Evolutionary conservation across 1,140 invertebrate genomes (phyloP).

Genomic region (Heliconius hermathena): DNA sequence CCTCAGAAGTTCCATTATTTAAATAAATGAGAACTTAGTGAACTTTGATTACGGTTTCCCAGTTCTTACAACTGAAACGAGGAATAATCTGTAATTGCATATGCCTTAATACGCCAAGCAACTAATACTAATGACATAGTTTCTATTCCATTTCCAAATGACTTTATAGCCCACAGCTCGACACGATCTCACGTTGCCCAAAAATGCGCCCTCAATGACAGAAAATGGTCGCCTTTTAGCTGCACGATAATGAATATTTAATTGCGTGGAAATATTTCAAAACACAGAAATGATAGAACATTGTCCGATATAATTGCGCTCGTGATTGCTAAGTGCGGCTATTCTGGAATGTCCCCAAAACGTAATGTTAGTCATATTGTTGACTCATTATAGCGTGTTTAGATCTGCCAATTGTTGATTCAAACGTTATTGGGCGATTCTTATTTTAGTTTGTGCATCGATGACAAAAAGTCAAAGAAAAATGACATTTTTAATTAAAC

Average conservation of each 20-base stretch:
- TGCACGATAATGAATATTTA: conserved; percentile 73
- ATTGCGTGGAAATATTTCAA: conserved; percentile 68
- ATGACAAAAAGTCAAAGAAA: not conserved
- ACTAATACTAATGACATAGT: conserved; percentile 19
- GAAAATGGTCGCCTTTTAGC: conserved; percentile 52
- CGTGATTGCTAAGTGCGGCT: conserved; percentile 24
- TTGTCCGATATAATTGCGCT: conserved; percentile 41
- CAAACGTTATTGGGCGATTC: not conserved
- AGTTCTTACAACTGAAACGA: too few relatives aligned
- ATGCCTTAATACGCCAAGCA: not conserved
- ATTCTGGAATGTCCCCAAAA: conserved; percentile 32
- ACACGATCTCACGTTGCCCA: conserved; percentile 40
- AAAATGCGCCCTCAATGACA: conserved; percentile 65
- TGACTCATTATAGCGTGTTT: conserved; percentile 26
- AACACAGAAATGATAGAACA: conserved; percentile 50
- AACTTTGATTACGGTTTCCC: too few relatives aligned
- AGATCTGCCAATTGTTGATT: conserved; percentile 18
- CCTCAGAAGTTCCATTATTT: too few relatives aligned
- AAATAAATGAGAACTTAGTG: too few relatives aligned
- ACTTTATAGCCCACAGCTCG: conserved; percentile 41
- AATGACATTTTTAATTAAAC: not conserved
- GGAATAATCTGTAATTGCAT: too few relatives aligned
- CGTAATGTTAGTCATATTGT: conserved; percentile 25
- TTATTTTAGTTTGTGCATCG: not conserved
- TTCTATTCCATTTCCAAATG: conserved; percentile 35